These are phyloP conservation scores for Dorcus parallelipipedus DNA, from an alignment of 2,888 invertebrate species.

Conservation along the genomic window DNA sequence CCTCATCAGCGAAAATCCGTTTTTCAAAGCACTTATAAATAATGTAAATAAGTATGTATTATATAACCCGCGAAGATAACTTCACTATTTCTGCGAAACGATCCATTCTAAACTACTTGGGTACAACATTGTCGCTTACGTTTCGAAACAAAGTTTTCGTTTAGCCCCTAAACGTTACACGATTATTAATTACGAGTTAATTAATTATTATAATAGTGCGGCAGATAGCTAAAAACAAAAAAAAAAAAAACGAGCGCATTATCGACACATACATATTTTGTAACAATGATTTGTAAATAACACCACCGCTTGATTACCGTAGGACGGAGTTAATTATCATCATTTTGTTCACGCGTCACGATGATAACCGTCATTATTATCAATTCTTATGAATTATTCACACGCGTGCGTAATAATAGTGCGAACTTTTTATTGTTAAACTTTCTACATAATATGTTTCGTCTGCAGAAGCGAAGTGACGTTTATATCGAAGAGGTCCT, in stretches of 20 bases:
- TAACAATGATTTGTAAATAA: conserved; percentile 17
- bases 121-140: conserved; percentile 30
- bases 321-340: neutral
- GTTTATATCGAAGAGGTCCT: no score
- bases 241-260: conserved; percentile 10
- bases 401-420: no score
- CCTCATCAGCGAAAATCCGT: no score
- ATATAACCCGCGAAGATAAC: conserved; percentile 21
- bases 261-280: conserved; percentile 18
- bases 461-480: no score
- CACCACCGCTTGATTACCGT: conserved; percentile 7
- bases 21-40: no score
- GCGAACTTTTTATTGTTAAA: no score
- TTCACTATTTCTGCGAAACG: conserved; percentile 34
- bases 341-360: no score
- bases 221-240: neutral
- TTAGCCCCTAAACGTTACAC: neutral
- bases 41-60: conserved; percentile 16
- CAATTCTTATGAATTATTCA: no score
- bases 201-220: conserved; percentile 13
- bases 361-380: no score
- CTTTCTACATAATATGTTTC: no score
- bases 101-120: conserved; percentile 39
- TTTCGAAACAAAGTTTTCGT: no score
- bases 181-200: conserved; percentile 1